Percentiles rank a stretch among this genome's conserved stretches.
These are phyloP conservation scores for Chaetops frenatus DNA, from an alignment of 2,113 vertebrate species.

Conservation along the genomic window DNA sequence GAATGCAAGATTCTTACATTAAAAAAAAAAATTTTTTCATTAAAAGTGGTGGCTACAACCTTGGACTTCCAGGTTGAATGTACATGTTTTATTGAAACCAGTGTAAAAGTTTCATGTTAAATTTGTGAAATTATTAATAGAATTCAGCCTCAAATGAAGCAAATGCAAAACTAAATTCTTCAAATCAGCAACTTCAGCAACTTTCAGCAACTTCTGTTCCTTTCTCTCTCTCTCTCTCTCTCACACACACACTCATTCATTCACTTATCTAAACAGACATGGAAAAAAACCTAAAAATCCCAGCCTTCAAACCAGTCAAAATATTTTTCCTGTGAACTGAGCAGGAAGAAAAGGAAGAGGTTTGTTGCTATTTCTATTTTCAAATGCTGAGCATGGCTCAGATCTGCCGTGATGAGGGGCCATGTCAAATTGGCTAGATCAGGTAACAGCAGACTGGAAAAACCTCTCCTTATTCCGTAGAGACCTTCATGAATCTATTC, in stretches of 20 bases:
- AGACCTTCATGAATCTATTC: not conserved
- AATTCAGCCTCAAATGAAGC: not conserved
- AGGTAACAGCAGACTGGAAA: slow-evolving; percentile 19
- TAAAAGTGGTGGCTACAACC: not conserved
- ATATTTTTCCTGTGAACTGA: slow-evolving; percentile 41
- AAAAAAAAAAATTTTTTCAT: not conserved
- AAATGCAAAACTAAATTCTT: slow-evolving; percentile 4
- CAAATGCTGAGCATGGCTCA: not conserved
- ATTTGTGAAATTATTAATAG: not conserved
- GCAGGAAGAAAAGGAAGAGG: slow-evolving; percentile 45
- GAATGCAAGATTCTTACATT: not conserved
- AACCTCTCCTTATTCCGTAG: not conserved
- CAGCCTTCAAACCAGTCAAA: slow-evolving; percentile 45
- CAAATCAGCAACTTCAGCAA: no score
- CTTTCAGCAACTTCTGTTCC: not conserved
- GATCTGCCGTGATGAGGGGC: not conserved
- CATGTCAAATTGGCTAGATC: not conserved
- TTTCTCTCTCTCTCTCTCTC: no score
- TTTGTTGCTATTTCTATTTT: slow-evolving; percentile 32
- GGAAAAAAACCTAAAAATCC: not conserved
- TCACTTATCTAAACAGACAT: not conserved
- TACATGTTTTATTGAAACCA: not conserved
- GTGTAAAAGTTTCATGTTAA: not conserved
- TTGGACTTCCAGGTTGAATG: not conserved
- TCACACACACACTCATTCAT: not conserved